Evolutionary conservation across 2,113 vertebrate species (phyloP).

Genomic region (Protobothrops mucrosquamatus): DNA sequence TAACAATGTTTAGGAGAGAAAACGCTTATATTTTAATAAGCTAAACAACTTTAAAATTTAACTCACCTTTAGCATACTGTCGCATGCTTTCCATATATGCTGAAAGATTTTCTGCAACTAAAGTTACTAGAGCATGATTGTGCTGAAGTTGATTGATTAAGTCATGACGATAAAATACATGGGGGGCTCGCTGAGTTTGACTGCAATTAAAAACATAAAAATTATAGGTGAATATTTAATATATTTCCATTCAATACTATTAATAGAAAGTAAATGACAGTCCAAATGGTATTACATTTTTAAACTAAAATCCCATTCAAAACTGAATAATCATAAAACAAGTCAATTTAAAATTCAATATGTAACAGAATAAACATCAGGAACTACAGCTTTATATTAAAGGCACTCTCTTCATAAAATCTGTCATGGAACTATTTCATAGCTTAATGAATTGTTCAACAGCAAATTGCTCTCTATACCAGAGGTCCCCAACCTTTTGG

Average conservation of each 20-base stretch:
- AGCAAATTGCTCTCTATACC: neutral
- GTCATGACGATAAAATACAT: constrained; percentile 98
- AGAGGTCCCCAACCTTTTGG: too few relatives aligned
- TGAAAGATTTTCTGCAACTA: constrained; percentile 98
- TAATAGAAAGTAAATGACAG: neutral
- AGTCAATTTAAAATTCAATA: neutral
- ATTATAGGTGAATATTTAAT: neutral
- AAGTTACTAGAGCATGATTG: constrained; percentile 95
- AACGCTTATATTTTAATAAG: neutral
- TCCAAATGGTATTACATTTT: neutral
- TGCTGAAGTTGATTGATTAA: constrained; percentile 99
- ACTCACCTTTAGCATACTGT: constrained; percentile 92
- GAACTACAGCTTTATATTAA: neutral
- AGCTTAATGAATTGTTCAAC: neutral
- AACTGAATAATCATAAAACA: neutral
- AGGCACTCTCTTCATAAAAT: neutral
- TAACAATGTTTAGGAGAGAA: neutral
- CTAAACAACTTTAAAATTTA: constrained; percentile 1
- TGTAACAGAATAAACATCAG: neutral
- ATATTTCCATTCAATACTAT: neutral
- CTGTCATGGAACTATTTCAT: neutral
- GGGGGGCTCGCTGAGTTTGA: constrained; percentile 97
- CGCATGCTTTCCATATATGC: constrained; percentile 99
- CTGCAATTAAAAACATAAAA: constrained; percentile 68
- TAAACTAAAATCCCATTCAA: neutral